Evolutionary conservation across 2,113 vertebrate species (phyloP).

Genomic region (Nerophis lumbriciformis): DNA sequence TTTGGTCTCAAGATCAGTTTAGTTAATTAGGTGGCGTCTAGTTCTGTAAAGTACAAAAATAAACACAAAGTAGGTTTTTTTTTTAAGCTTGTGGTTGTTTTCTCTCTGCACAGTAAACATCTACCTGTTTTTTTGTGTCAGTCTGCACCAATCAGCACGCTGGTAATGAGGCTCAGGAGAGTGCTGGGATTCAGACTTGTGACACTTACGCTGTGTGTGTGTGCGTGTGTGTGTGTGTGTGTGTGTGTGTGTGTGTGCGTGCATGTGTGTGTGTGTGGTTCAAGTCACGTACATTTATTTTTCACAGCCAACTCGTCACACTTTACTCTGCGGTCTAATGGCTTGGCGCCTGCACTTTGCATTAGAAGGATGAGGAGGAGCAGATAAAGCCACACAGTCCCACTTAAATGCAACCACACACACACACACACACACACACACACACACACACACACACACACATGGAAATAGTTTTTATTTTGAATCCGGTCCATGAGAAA

Average conservation of each 20-base stretch:
- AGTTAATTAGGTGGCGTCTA: slow-evolving; percentile 32
- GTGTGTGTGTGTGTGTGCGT: slow-evolving; percentile 6
- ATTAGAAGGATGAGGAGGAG: slow-evolving; percentile 21
- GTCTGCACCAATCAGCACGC: slow-evolving; percentile 16
- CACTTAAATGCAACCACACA: slow-evolving; percentile 11
- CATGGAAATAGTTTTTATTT: background rate
- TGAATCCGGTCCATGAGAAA: slow-evolving; percentile 27
- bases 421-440: slow-evolving; percentile 5
- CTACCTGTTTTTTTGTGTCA: slow-evolving; percentile 19
- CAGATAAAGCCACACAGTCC: slow-evolving; percentile 13
- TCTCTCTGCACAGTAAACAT: slow-evolving; percentile 43
- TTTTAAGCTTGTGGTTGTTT: slow-evolving; percentile 12
- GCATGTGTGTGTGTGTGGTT: slow-evolving; percentile 6
- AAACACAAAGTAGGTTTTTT: background rate
- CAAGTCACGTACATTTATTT: background rate
- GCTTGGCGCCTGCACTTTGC: slow-evolving; percentile 33
- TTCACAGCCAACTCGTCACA: slow-evolving; percentile 19
- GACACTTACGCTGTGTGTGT: slow-evolving; percentile 4
- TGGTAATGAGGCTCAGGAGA: slow-evolving; percentile 58
- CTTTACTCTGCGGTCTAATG: slow-evolving; percentile 27
- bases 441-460: slow-evolving; percentile 11
- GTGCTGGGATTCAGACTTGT: slow-evolving; percentile 10
- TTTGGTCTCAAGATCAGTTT: slow-evolving; percentile 10
- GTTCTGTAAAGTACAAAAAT: background rate
- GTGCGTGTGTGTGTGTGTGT: slow-evolving; percentile 9